Base-by-base conservation (phyloP, 1,140 invertebrate genomes). In the Cyclina sinensis region DNA sequence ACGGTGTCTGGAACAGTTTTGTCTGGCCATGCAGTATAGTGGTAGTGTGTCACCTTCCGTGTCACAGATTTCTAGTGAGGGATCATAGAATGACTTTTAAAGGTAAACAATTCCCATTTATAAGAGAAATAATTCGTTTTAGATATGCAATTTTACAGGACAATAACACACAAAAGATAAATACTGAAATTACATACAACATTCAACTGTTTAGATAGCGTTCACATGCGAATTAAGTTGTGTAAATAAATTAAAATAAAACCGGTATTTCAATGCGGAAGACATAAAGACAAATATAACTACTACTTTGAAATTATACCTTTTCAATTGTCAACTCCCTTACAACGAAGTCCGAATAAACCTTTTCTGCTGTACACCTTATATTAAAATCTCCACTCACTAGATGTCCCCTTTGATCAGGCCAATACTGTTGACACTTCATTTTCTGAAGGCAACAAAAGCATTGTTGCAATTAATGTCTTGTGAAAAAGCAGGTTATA, bases 371-470 rank as follows among this genome's bases (percentile, higher is more conserved):
- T 16, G 9, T 30, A n/a, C 43, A 78, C 1, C 0, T 12, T 2
- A 78, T 9, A 18, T 2, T 78, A 3, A 51, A 5, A 51, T 78
- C 74, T 39, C 46, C 43, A 54, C 12, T 51, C 0, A 32, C 21
- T 51, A 3, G 0, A 32, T 4, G 27, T 14, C 12, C 14, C 7
- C 48, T 27, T 39, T 5, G 43, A 12, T 78, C 46, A 27, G 74
- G 74, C 74, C 74, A 78, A 30, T 78, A 78, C 46, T 78, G 43
- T 54, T 78, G 5, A 24, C 74, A 78, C 24, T 78, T 78, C 74
- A 78, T 78, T 54, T 48, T 78, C 74, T 78, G 32, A 73, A 73
- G 16, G 37, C 21, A 37, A 21, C 3, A 24, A 73, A 39, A 37
- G 5, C 65, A 7, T 30, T 59, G 57, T n/a, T 27, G 5, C 7